phyloP scores from a whole-genome alignment of 2,797 vertebrate species.

The Gymnodraco acuticeps region DNA sequence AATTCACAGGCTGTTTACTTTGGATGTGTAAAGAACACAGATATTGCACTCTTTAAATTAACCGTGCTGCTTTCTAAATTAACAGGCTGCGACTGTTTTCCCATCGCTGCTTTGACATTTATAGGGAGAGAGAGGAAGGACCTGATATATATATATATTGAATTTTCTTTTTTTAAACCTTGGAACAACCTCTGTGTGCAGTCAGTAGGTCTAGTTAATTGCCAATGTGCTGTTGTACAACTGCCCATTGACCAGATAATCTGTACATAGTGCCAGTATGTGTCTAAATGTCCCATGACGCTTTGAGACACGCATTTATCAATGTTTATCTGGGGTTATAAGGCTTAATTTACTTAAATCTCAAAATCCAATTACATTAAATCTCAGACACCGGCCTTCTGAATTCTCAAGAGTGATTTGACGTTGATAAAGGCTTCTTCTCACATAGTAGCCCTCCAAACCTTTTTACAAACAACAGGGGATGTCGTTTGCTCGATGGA shows the following conservation, averaged over 20 bases:
- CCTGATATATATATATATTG: slow-evolving; percentile 63
- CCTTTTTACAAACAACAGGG: not conserved
- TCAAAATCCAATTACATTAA: not conserved
- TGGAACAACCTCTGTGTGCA: slow-evolving; percentile 54
- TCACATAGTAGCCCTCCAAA: too few species aligned
- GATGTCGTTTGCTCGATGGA: not conserved
- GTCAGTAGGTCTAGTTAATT: slow-evolving; percentile 25
- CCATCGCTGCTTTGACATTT: slow-evolving; percentile 57
- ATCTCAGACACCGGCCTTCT: not conserved
- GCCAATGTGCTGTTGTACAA: slow-evolving; percentile 30
- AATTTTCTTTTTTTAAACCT: slow-evolving; percentile 60
- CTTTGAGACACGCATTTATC: not conserved
- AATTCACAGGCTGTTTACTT: slow-evolving; percentile 66
- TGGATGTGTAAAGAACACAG: slow-evolving; percentile 64
- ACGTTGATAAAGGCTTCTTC: not conserved
- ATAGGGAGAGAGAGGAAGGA: slow-evolving; percentile 61
- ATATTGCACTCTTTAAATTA: slow-evolving; percentile 66
- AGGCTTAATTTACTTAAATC: not conserved
- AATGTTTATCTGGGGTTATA: not conserved
- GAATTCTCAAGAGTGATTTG: not conserved
- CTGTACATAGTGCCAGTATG: not conserved
- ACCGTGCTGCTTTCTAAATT: slow-evolving; percentile 46
- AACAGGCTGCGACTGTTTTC: slow-evolving; percentile 66
- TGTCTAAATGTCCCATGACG: not conserved
- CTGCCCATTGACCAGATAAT: slow-evolving; percentile 14